Percentiles rank a stretch among this genome's conserved stretches.
These are phyloP conservation scores for Limanda limanda DNA, from an alignment of 2,113 vertebrate species.

Conservation along the genomic window DNA sequence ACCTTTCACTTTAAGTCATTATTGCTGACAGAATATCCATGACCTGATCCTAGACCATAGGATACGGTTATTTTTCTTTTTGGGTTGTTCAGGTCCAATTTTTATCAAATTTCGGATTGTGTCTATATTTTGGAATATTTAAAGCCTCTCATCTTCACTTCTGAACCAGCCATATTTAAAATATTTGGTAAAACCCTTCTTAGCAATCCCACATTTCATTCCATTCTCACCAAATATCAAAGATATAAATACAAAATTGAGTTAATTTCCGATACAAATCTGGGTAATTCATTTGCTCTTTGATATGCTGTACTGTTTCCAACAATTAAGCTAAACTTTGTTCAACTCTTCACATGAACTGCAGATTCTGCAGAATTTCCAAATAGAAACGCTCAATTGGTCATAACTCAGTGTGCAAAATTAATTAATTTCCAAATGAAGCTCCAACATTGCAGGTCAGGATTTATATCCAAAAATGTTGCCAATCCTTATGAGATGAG, in stretches of 20 bases:
- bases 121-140: too few relatives aligned
- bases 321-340: neutral
- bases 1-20: slow-evolving; percentile 7
- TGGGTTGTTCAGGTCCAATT: too few relatives aligned
- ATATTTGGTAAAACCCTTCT: neutral
- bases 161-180: neutral
- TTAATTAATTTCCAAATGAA: neutral
- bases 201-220: neutral
- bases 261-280: too few relatives aligned
- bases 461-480: neutral
- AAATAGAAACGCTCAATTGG: neutral
- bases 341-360: neutral
- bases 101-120: too few relatives aligned
- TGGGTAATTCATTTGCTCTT: neutral
- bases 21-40: neutral
- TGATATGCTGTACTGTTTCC: neutral
- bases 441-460: neutral
- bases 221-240: neutral
- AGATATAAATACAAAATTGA: neutral
- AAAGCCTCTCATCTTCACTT: too few relatives aligned
- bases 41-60: neutral
- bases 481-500: neutral
- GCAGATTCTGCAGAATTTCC: neutral
- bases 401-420: neutral
- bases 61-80: too few relatives aligned